Evolutionary conservation across 2,888 invertebrate species (phyloP), one percentile per base, ranked within the genome.

Genomic region (Elegia similella): DNA sequence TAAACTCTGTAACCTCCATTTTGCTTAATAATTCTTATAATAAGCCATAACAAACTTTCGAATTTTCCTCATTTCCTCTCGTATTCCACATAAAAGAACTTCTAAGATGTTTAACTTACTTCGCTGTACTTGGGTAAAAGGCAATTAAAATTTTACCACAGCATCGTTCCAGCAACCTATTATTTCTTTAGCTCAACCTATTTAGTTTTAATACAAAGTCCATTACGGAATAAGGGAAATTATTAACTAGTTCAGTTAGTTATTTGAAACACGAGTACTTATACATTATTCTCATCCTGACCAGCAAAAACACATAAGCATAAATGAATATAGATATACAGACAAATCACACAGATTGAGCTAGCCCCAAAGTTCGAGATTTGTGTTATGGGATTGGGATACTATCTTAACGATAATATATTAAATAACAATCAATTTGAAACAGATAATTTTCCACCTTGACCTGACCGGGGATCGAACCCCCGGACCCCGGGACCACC

Each of bases 121-220:
- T 50, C 17, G 15, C 50, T 50, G 50, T 50, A 38, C 50, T 50
- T 50, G 50, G 16, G 50, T 17, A 50, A 17, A 48, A 50, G 50
- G 50, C 50, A 50, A 50, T 50, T 50, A 50, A 50, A 50, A 50
- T 34, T 50, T 50, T 50, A 50, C 50, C 50, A 50, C 50, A 17
- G 38, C 34, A 50, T 15, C 50, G 50, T 50, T 32, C 50, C 17
- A 32, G 48, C 16, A 34, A 30, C 48, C 50, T 50, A 50, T 50
- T 50, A 50, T 50, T 50, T 38, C 16, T 50, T 50, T 32, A 50
- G 50, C 32, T 50, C n/a, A 12, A 50, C 34, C 50, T 50, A 16
- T 34, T 50, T 50, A 50, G 50, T 50, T 34, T 50, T 16, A 50
- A 50, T 34, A 50, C 16, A 17, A 50, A 50, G 17, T 50, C 34